Percentiles rank a stretch among this genome's conserved stretches.
Evolutionary conservation across 2,113 vertebrate species (phyloP).

Genomic region (Pipa parva): DNA sequence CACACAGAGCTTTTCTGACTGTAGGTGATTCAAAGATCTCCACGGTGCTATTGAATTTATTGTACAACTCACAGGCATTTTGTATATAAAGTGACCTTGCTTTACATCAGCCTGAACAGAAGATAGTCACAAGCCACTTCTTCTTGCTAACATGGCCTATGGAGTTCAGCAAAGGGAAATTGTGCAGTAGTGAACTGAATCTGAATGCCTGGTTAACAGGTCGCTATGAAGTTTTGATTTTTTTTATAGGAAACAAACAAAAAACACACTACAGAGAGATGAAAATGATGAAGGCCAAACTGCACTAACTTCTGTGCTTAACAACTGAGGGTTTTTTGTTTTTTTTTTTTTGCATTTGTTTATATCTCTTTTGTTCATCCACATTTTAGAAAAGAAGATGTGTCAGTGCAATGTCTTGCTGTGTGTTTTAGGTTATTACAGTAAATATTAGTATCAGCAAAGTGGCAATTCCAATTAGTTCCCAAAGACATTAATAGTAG

Average conservation of each 20-base stretch:
- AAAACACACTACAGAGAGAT: too few relatives aligned
- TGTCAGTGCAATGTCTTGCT: background rate
- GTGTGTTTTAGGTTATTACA: background rate
- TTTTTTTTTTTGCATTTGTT: too few relatives aligned
- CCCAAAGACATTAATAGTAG: conserved; percentile 74
- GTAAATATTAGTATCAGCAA: conserved; percentile 62
- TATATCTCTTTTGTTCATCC: conserved; percentile 56
- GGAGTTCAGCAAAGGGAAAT: conserved; percentile 49
- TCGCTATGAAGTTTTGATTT: conserved; percentile 48
- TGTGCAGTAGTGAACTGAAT: conserved; percentile 49
- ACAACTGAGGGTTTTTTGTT: too few relatives aligned
- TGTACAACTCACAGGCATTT: conserved; percentile 66
- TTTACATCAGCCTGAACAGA: conserved; percentile 59
- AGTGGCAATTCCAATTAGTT: conserved; percentile 66
- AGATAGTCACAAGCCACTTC: conserved; percentile 58
- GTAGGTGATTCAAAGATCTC: conserved; percentile 67
- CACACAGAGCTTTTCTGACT: conserved; percentile 61
- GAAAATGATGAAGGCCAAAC: too few relatives aligned
- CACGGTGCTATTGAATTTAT: conserved; percentile 69
- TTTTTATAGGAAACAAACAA: background rate
- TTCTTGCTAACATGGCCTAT: conserved; percentile 51
- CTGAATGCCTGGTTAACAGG: conserved; percentile 47
- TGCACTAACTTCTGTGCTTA: too few relatives aligned
- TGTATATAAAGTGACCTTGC: conserved; percentile 74
- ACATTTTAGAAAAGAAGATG: conserved; percentile 38